Conservation (phyloP, 2,797 vertebrate species). For the Hippoglossus hippoglossus region DNA sequence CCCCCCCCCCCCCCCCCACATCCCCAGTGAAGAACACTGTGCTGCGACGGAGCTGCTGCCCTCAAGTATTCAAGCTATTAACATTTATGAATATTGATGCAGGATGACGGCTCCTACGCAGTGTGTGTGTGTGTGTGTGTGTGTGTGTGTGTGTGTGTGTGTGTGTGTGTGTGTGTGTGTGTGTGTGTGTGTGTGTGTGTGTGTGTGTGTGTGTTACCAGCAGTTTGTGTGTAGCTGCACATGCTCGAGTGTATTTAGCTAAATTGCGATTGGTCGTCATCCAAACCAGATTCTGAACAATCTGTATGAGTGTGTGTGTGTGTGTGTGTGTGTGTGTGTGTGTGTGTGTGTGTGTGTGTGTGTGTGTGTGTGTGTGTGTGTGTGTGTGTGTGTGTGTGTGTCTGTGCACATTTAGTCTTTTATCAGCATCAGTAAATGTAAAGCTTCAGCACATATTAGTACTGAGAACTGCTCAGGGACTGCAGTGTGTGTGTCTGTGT, state of each 20-base stretch:
- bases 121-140: constrained; percentile 22
- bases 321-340: constrained; percentile 14
- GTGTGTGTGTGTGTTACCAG: constrained; percentile 4
- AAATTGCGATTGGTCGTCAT: no score
- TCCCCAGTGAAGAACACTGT: no score
- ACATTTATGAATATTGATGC: constrained; percentile 78
- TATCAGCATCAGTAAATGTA: no score
- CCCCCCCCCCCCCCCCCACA: no score
- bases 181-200: constrained; percentile 19
- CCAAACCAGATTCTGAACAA: no score
- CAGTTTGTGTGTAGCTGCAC: no score
- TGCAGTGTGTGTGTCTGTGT: no score
- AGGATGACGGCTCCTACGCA: constrained; percentile 63
- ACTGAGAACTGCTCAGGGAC: no score
- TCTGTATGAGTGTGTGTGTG: constrained; percentile 19
- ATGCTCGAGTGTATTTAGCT: no score
- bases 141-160: constrained; percentile 34
- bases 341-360: constrained; percentile 19
- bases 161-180: constrained; percentile 27
- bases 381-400: no score
- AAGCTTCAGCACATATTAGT: no score
- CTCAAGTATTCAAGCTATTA: constrained; percentile 71
- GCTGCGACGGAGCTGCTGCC: constrained; percentile 61
- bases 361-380: not conserved
- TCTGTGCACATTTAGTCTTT: no score